A percentile compares a stretch with the other conserved stretches of the same genome.
Conservation (phyloP, 2,888 invertebrate species). For the Toxonevra muliebris region DNA sequence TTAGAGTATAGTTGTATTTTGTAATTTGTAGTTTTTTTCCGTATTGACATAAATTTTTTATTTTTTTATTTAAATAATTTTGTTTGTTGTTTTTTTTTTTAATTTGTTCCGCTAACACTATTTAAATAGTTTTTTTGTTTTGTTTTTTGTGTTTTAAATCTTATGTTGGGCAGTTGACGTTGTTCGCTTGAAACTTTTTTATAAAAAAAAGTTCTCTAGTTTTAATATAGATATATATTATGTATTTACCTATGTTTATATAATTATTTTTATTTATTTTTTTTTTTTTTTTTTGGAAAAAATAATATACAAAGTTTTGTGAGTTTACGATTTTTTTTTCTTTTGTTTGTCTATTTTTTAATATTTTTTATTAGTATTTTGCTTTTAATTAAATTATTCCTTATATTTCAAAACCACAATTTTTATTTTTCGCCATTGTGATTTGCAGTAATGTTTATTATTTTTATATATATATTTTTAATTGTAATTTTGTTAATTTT, state of each 20-base stretch:
- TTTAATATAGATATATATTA: slow-evolving; percentile 14
- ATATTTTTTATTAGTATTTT: slow-evolving; percentile 22
- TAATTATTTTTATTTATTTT: too few relatives aligned
- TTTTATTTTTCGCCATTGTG: slow-evolving; percentile 30
- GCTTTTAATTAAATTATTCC: slow-evolving; percentile 15
- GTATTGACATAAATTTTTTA: slow-evolving; percentile 11
- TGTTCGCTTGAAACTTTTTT: slow-evolving; percentile 36
- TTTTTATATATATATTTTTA: slow-evolving; percentile 1
- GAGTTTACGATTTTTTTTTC: slow-evolving; percentile 19
- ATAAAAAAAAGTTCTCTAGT: slow-evolving; percentile 30
- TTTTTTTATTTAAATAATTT: slow-evolving; percentile 22
- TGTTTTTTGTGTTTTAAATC: slow-evolving; percentile 38
- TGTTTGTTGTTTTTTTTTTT: slow-evolving; percentile 26
- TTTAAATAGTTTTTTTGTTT: slow-evolving; percentile 28
- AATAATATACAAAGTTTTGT: slow-evolving; percentile 32
- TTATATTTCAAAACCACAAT: slow-evolving; percentile 38
- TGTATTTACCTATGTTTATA: slow-evolving; percentile 10
- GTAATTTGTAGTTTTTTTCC: slow-evolving; percentile 2
- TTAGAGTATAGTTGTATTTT: slow-evolving; percentile 29
- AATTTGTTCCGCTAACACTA: slow-evolving; percentile 40
- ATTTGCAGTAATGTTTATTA: too few relatives aligned
- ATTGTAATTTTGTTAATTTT: slow-evolving; percentile 34
- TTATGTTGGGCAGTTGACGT: slow-evolving; percentile 48
- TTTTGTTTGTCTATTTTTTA: slow-evolving; percentile 13
- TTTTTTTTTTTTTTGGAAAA: slow-evolving; percentile 33